Conservation (phyloP, 2,888 invertebrate species). For the Caenorhabditis sp. region DNA sequence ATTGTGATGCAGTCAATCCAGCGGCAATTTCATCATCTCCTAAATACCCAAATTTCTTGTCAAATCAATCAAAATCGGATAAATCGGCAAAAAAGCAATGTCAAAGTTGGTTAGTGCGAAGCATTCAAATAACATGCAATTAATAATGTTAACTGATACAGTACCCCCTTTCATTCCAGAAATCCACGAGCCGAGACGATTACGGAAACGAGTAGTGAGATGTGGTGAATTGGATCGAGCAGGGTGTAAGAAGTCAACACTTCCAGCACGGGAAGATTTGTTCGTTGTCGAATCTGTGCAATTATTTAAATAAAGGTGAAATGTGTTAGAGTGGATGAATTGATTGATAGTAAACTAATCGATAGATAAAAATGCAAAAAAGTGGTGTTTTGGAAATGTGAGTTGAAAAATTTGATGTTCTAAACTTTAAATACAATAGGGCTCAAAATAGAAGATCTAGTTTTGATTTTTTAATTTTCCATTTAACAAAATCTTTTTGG, state of each 20-base stretch:
- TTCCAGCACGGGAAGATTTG: slow-evolving; percentile 31
- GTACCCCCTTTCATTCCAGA: slow-evolving; percentile 57
- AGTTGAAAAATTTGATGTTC: too few species aligned
- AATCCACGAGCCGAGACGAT: slow-evolving; percentile 62
- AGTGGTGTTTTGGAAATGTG: too few species aligned
- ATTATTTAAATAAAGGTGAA: background rate
- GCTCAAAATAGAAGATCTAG: too few species aligned
- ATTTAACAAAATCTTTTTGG: too few species aligned
- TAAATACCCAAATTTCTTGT: slow-evolving; percentile 9
- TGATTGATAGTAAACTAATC: background rate
- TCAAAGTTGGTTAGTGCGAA: background rate
- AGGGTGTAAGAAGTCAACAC: slow-evolving; percentile 45
- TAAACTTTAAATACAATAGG: too few species aligned
- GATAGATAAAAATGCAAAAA: too few species aligned
- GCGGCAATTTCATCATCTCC: slow-evolving; percentile 50
- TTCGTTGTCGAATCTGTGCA: slow-evolving; percentile 2
- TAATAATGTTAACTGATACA: background rate
- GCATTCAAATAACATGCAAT: background rate
- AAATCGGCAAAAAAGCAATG: slow-evolving; percentile 13
- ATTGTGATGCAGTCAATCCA: slow-evolving; percentile 71
- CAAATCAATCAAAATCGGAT: background rate
- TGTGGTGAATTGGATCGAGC: slow-evolving; percentile 47
- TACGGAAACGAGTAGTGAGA: slow-evolving; percentile 52
- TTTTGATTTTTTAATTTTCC: too few species aligned
- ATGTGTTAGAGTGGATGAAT: background rate